Base-by-base conservation (phyloP, 1,140 invertebrate species). In the Heliconius hewitsoni region DNA sequence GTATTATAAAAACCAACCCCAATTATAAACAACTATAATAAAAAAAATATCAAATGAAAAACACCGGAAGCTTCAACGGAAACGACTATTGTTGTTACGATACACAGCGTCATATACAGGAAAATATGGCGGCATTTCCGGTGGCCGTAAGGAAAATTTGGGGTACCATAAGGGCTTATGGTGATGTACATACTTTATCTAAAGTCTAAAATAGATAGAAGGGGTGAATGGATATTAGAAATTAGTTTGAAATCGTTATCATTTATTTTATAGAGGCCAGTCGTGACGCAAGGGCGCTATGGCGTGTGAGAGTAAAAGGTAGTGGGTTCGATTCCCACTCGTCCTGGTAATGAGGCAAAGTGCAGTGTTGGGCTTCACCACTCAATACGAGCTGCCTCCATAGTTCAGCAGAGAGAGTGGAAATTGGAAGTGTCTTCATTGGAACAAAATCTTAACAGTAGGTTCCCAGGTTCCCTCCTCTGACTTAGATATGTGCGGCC, bases 91-190 rank as follows among this genome's bases (percentile, higher is more conserved):
- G 84, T 85, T 55, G 42, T 77, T 73, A 83, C 80, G 79, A 77
- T 75, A 55, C 76, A 75, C 81, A 78, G 77, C 75, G 55, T 81
- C 79, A 77, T 81, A 77, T 81, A 83, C 80, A 83, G 83, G 81
- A 83, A 86, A 86, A 86, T 86, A 86, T 86, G 83, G 84, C 73
- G 77, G 70, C 74, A 76, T 80, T 86, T 84, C 80, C 79, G 79
- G 73, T 79, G 57, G 52, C 75, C 83, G 79, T 82, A 74, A 55
- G 72, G 73, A 70, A 76, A 50, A 75, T 75, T 79, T 75, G 27
- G 46, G 73, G 39, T 19, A 70, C 55, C 74, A 66, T 75, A 75
- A 57, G 60, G 70, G 74, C 52, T 79, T 76, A 76, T 76, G 55
- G n/a, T 57, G 55, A 57, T 57, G n/a, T 57, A 57, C 55, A 57